These are phyloP conservation scores for Chaetura pelagica DNA, from an alignment of 2,113 vertebrate genomes.

Conservation along the genomic window DNA sequence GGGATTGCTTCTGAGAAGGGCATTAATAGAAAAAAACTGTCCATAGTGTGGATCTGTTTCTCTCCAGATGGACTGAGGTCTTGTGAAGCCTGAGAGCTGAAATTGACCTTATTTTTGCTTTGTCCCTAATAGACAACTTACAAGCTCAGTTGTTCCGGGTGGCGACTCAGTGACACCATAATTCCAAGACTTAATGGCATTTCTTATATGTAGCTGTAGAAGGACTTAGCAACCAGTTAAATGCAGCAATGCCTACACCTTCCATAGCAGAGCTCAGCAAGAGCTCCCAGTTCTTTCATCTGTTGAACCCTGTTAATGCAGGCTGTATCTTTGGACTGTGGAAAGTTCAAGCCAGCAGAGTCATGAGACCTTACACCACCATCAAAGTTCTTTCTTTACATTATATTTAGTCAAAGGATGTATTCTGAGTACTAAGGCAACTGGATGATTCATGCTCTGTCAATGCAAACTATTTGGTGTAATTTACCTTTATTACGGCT, in stretches of 20 bases:
- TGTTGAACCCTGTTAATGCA: background rate
- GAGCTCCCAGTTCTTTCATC: background rate
- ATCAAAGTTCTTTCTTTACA: background rate
- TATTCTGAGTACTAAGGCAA: background rate
- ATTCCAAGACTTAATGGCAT: background rate
- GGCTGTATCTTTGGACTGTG: background rate
- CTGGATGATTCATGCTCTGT: background rate
- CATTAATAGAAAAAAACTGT: background rate
- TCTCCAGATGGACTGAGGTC: background rate
- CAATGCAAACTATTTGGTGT: background rate
- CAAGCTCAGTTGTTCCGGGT: background rate
- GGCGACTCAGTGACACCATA: background rate
- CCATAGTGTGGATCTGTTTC: fast-evolving
- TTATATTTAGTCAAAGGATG: background rate
- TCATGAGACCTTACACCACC: background rate
- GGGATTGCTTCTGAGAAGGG: background rate
- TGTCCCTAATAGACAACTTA: background rate
- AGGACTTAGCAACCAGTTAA: background rate
- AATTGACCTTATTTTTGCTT: background rate
- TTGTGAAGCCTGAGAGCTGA: background rate
- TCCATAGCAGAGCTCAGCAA: background rate
- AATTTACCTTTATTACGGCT: background rate
- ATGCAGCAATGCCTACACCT: background rate
- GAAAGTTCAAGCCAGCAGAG: background rate
- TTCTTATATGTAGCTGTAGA: background rate